Evolutionary conservation across 1,140 invertebrate genomes (phyloP).

Genomic region (Tetranychus urticae): DNA sequence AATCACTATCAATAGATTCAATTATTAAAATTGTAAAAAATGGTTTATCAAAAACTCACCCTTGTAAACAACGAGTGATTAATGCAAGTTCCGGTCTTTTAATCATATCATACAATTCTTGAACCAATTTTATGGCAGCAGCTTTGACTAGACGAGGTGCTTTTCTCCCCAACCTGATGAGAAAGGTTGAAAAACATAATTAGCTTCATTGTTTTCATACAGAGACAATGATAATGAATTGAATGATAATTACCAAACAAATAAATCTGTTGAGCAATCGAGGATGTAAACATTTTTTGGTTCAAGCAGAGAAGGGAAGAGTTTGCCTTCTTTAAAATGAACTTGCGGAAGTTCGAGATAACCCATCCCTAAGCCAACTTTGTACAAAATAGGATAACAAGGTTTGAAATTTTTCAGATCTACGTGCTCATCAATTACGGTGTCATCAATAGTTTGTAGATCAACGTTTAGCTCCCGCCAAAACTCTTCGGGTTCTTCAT

Average conservation of each 20-base stretch:
- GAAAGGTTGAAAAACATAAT: slow-evolving; percentile 2
- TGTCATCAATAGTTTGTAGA: not conserved
- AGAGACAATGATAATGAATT: no score
- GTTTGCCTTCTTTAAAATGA: slow-evolving; percentile 23
- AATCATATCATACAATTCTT: slow-evolving; percentile 82
- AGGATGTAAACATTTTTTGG: slow-evolving; percentile 92
- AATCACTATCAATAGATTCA: no score
- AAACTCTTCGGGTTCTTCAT: slow-evolving; percentile 58
- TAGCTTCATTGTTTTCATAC: not conserved
- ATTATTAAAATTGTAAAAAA: no score
- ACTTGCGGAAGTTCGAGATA: slow-evolving; percentile 91
- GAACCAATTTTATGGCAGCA: slow-evolving; percentile 81
- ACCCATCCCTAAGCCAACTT: slow-evolving; percentile 87
- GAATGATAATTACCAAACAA: slow-evolving; percentile 52
- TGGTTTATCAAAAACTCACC: slow-evolving; percentile 17
- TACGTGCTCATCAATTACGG: slow-evolving; percentile 41
- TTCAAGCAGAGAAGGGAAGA: slow-evolving; percentile 46
- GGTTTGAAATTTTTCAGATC: slow-evolving; percentile 43
- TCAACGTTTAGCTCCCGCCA: slow-evolving; percentile 37
- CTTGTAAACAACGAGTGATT: slow-evolving; percentile 49
- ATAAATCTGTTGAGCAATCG: slow-evolving; percentile 86
- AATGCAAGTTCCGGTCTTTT: slow-evolving; percentile 61
- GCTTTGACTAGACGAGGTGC: slow-evolving; percentile 83
- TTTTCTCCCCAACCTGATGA: slow-evolving; percentile 77
- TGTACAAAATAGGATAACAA: slow-evolving; percentile 56